phyloP scores from a whole-genome alignment of 2,797 vertebrate species.

The Heteromormyrus szaboi region DNA sequence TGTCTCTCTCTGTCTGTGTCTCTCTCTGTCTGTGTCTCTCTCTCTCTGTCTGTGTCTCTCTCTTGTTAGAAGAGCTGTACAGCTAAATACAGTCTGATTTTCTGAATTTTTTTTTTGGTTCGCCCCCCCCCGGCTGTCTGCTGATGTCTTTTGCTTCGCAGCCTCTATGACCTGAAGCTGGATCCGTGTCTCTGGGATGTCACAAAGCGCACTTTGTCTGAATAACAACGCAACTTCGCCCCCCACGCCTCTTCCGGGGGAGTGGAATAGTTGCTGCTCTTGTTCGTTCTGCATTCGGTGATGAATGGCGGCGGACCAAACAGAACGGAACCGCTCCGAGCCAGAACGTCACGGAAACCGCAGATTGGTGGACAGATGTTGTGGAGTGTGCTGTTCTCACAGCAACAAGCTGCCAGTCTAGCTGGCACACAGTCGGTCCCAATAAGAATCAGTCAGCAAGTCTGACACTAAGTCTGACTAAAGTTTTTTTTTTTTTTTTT shows the following conservation, averaged over 20 bases:
- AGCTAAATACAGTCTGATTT: background rate
- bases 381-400: background rate
- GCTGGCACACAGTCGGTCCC: background rate
- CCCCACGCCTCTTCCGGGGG: background rate
- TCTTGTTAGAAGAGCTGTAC: background rate
- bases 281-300: conserved; percentile 18
- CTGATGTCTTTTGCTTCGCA: conserved; percentile 26
- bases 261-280: conserved; percentile 4
- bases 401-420: background rate
- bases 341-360: background rate
- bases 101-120: background rate
- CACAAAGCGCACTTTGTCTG: conserved; percentile 6
- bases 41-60: background rate
- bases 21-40: background rate
- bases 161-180: conserved; percentile 16
- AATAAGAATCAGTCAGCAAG: background rate
- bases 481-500: background rate
- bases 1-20: background rate
- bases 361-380: background rate
- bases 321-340: background rate
- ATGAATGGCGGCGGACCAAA: conserved; percentile 24
- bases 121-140: background rate
- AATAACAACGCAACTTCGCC: conserved; percentile 6
- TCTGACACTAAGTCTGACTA: background rate
- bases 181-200: conserved; percentile 1